Conservation (phyloP, 2,113 vertebrate species). For the Tringa solitaria region DNA sequence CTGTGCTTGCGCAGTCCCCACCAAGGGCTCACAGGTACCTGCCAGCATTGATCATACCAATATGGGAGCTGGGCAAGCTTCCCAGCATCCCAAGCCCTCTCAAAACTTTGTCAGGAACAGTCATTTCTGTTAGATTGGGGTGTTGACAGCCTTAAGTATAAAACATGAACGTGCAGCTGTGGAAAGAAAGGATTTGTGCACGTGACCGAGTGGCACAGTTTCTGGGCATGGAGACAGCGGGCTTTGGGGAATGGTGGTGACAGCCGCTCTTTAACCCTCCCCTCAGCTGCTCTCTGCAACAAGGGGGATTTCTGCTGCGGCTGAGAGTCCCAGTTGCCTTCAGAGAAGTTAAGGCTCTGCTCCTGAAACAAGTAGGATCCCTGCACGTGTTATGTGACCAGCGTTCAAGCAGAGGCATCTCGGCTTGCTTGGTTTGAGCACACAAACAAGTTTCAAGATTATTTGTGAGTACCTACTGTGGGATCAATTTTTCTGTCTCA, state of each 20-base stretch:
- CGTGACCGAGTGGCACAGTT: rapidly evolving
- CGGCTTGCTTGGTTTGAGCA: background rate
- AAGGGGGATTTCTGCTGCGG: background rate
- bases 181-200: background rate
- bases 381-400: background rate
- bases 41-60: background rate
- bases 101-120: background rate
- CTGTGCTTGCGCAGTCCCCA: rapidly evolving
- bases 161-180: background rate
- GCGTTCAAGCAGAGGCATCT: background rate
- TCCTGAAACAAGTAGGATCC: background rate
- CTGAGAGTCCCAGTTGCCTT: background rate
- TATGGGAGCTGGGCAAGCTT: background rate
- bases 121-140: background rate
- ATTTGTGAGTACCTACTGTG: background rate
- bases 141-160: background rate
- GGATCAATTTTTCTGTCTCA: background rate
- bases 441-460: background rate
- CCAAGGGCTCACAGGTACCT: background rate
- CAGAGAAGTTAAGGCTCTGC: background rate
- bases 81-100: background rate
- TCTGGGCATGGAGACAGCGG: background rate
- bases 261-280: background rate
- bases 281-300: background rate
- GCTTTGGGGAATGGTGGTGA: background rate